phyloP scores from a whole-genome alignment of 2,797 vertebrate genomes.

The Dendrocincla tyrannina region DNA sequence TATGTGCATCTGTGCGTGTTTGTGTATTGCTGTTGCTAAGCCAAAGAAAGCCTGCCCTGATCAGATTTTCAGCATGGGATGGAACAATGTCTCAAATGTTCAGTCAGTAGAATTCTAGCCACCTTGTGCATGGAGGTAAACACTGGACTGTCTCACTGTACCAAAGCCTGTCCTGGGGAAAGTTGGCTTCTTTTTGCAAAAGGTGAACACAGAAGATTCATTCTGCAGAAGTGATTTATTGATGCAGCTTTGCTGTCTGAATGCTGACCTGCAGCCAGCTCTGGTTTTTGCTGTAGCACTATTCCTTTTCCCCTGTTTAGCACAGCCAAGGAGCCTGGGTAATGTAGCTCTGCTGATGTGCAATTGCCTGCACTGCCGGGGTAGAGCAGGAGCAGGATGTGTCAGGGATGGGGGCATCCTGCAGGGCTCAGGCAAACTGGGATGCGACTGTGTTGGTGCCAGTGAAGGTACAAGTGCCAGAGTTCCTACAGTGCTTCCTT shows the following conservation, averaged over 20 bases:
- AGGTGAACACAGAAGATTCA: neutral
- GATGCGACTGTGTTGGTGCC: fast-evolving
- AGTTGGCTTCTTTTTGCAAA: neutral
- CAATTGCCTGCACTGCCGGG: neutral
- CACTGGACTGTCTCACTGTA: neutral
- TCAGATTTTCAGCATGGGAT: neutral
- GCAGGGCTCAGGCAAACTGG: neutral
- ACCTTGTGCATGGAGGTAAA: neutral
- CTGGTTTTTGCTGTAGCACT: neutral
- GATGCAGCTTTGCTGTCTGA: neutral
- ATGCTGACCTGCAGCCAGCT: neutral
- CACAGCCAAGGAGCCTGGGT: neutral
- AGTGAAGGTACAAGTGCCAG: neutral
- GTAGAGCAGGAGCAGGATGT: neutral
- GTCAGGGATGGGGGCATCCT: neutral
- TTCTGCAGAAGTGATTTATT: neutral
- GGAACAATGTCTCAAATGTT: neutral
- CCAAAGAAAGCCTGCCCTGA: neutral
- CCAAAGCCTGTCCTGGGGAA: fast-evolving
- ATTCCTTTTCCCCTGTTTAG: neutral
- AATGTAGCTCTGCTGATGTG: fast-evolving
- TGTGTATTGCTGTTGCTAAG: neutral
- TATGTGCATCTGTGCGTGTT: neutral
- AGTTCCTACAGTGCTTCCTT: neutral
- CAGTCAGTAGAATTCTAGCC: neutral